Evolutionary conservation across 1,140 invertebrate species (phyloP), one percentile per base, ranked within the genome.

Genomic region (Bombus turneri): DNA sequence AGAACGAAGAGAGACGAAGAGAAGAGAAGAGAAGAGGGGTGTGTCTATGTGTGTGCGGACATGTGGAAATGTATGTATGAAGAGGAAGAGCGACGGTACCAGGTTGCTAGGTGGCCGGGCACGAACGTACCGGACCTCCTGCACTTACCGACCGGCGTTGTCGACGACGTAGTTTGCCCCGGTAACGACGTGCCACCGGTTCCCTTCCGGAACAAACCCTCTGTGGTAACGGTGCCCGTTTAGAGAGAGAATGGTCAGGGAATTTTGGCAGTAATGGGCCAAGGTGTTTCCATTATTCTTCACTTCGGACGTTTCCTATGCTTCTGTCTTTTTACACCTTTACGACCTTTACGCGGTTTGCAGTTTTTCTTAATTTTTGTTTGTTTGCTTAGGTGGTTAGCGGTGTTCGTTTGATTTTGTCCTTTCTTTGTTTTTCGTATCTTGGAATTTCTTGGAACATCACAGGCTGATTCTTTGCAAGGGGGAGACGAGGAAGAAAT

Each of bases 131-230:
- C 88, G 88, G 88, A 89, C 88, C 88, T 89, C 87, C 88, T 89
- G 88, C 88, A 89, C 88, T 89, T 89, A 89, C 88, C 88, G 88
- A 88, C 88, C 87, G 87, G 81, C 88, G 88, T 89, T 88, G 88
- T 89, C 88, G 88, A 88, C 88, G 88, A 86, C 88, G 81, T 86
- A 87, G 88, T 88, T 90, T 88, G 87, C 89, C 79, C 87, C 87
- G 90, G 90, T 92, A 93, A 91, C 90, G 86, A 91, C 88, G 88
- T 90, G 88, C 88, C 88, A 90, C 88, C 88, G 88, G 88, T 89
- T 86, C 88, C 88, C 88, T 90, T 90, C 88, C 88, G 88, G 88
- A 86, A 90, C 88, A 89, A 89, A 89, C 88, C 88, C 88, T 87
- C 88, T 90, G 87, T 87, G 88, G 88, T 89, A 89, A 88, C 87